Evolutionary conservation across 1,140 invertebrate genomes (phyloP).

Genomic region (Ruditapes philippinarum): DNA sequence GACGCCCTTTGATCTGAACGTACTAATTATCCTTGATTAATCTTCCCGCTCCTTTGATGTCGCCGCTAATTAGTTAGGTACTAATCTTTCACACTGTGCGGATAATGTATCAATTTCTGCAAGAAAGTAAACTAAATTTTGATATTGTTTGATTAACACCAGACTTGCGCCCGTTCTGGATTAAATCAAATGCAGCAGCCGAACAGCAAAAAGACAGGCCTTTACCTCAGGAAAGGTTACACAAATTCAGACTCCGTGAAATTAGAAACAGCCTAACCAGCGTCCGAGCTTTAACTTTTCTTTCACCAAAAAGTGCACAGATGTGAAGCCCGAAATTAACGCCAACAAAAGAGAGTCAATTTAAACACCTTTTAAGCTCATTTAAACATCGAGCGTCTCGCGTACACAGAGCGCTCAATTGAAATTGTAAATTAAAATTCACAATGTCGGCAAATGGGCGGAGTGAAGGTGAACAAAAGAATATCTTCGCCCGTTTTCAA

Average conservation of each 20-base stretch:
- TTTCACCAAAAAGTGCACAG: neutral
- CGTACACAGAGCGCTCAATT: slow-evolving; percentile 4
- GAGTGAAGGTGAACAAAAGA: slow-evolving; percentile 6
- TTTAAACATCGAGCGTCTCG: slow-evolving; percentile 13
- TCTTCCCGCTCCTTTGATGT: neutral
- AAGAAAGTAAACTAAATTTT: neutral
- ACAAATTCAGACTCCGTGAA: neutral
- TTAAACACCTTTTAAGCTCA: slow-evolving; percentile 48
- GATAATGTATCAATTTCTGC: neutral
- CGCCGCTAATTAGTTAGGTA: slow-evolving; percentile 11
- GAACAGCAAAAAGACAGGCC: neutral
- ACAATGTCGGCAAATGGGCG: slow-evolving; percentile 37
- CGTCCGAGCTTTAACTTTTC: slow-evolving; percentile 10
- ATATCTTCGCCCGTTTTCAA: neutral
- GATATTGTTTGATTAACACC: neutral
- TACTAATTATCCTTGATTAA: neutral
- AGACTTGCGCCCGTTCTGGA: neutral
- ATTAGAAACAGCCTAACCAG: neutral
- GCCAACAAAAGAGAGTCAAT: slow-evolving; percentile 33
- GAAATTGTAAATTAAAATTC: slow-evolving; percentile 46
- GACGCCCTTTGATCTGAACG: neutral
- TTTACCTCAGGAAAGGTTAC: too few species aligned
- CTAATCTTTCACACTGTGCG: neutral
- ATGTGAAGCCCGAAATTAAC: slow-evolving; percentile 27
- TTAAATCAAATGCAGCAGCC: neutral